phyloP scores from a whole-genome alignment of 2,888 invertebrate genomes.

The Ormyrus thymus region DNA sequence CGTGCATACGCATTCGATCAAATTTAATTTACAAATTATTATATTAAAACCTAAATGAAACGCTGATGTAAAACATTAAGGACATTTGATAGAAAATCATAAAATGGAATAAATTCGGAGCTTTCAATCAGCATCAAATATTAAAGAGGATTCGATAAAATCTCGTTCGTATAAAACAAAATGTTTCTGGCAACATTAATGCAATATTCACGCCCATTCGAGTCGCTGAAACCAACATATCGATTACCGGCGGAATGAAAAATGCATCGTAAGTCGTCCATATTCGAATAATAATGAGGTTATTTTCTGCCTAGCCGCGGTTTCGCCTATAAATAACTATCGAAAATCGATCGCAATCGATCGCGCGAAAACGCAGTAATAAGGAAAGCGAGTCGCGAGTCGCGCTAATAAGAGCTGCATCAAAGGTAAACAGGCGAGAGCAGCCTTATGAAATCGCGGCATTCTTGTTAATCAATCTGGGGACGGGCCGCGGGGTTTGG shows the following conservation, averaged over 20 bases:
- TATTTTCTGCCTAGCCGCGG: constrained; percentile 33
- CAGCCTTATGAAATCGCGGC: neutral
- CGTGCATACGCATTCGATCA: too few species aligned
- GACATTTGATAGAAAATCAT: too few species aligned
- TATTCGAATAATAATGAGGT: constrained; percentile 48
- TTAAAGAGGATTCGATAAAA: neutral
- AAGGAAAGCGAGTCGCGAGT: neutral
- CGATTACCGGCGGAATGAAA: constrained; percentile 29
- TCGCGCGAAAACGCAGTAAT: neutral
- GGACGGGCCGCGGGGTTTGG: neutral
- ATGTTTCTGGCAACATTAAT: constrained; percentile 4
- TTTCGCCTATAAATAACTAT: constrained; percentile 46
- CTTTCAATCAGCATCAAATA: neutral
- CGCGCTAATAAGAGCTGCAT: neutral
- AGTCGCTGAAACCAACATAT: constrained; percentile 27
- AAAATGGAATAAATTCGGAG: too few species aligned
- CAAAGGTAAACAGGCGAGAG: neutral
- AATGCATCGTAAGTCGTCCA: constrained; percentile 43
- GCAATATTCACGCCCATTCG: constrained; percentile 13
- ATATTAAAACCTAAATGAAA: too few species aligned
- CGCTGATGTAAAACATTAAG: too few species aligned
- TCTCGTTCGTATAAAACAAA: neutral
- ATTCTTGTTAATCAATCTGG: constrained; percentile 24
- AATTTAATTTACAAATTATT: too few species aligned
- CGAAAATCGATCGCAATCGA: constrained; percentile 38